These are phyloP conservation scores for Mus caroli DNA, from an alignment of 2,797 vertebrate genomes.

Conservation along the genomic window DNA sequence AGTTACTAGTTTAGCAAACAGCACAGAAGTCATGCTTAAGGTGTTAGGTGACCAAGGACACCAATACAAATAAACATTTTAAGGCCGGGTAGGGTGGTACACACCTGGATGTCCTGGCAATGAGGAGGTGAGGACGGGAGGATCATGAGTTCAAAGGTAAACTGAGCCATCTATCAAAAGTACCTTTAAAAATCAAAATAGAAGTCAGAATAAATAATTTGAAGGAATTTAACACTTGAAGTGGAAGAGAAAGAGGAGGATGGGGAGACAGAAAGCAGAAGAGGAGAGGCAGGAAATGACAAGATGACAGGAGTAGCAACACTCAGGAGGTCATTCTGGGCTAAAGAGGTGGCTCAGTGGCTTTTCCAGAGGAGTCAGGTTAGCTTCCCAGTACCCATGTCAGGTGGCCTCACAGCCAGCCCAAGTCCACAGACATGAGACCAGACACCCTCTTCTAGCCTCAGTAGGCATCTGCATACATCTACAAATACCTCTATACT, in stretches of 20 bases:
- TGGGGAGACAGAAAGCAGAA: not conserved
- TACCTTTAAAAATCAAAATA: not conserved
- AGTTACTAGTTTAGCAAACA: fast-evolving
- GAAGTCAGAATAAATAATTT: not conserved
- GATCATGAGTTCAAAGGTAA: not conserved
- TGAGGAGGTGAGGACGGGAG: not conserved
- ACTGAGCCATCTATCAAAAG: not conserved
- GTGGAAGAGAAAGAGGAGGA: not conserved
- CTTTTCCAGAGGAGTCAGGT: not conserved
- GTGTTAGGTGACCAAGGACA: too few relatives aligned
- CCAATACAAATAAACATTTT: not conserved
- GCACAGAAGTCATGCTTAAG: not conserved
- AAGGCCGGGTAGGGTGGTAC: not conserved
- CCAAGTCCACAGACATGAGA: not conserved
- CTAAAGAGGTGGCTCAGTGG: not conserved
- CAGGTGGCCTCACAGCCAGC: not conserved
- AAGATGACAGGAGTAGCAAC: not conserved
- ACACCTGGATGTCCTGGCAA: not conserved
- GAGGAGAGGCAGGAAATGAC: not conserved
- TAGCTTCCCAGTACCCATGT: not conserved
- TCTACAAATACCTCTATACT: not conserved
- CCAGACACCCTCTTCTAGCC: not conserved
- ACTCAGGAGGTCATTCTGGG: not conserved
- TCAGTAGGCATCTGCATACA: not conserved
- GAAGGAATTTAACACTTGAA: not conserved